A percentile compares a stretch with the other conserved stretches of the same genome.
phyloP scores from a whole-genome alignment of 1,140 invertebrate genomes.

The Ceratitis capitata region DNA sequence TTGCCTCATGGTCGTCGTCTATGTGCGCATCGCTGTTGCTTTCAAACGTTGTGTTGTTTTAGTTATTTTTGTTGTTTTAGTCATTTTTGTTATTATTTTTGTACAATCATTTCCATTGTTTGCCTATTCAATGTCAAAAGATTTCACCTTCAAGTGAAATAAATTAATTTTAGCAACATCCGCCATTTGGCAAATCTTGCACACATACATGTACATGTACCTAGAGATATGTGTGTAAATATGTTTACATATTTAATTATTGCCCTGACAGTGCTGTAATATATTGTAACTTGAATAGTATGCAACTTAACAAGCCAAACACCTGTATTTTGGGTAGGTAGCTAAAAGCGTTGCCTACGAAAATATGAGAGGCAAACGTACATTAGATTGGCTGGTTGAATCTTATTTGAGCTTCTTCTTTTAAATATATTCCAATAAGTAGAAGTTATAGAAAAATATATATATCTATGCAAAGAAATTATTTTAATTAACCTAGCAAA shows the following conservation, averaged over 20 bases:
- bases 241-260: neutral
- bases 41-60: no score
- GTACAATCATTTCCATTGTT: neutral
- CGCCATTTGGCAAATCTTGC: neutral
- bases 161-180: slow-evolving; percentile 1
- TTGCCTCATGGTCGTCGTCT: neutral
- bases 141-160: neutral
- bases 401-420: no score
- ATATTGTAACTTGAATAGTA: neutral
- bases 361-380: no score
- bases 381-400: no score
- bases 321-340: neutral
- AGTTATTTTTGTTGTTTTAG: neutral
- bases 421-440: no score
- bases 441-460: no score
- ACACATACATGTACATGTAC: neutral
- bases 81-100: neutral
- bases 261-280: neutral
- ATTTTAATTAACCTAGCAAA: no score
- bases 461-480: no score
- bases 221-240: neutral
- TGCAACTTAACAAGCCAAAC: neutral
- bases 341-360: no score
- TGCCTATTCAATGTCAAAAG: neutral
- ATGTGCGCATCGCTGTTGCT: no score